Percentiles rank a stretch among this genome's conserved stretches.
phyloP scores from a whole-genome alignment of 2,797 vertebrate species.

The Mormyrops boulengeri region DNA sequence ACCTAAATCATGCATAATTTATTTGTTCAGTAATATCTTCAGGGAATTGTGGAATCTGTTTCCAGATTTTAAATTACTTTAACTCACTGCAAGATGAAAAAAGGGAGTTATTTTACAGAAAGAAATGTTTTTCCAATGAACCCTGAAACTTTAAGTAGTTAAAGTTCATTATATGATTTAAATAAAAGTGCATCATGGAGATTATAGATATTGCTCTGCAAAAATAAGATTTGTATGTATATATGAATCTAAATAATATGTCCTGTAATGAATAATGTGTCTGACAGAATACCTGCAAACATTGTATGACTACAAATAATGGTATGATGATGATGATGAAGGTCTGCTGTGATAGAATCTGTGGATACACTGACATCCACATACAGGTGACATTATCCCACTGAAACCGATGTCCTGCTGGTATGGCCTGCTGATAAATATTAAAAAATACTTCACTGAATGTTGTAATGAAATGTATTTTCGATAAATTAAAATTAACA shows the following conservation, averaged over 20 bases:
- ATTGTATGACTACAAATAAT: neutral
- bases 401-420: neutral
- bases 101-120: neutral
- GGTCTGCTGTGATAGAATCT: neutral
- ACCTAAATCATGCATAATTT: neutral
- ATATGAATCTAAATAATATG: neutral
- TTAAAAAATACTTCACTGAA: neutral
- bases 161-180: neutral
- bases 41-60: conserved; percentile 8
- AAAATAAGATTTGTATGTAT: neutral
- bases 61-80: neutral
- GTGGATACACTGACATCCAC: neutral
- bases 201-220: neutral
- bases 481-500: neutral
- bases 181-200: neutral
- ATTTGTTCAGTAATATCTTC: neutral
- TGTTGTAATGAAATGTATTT: neutral
- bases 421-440: neutral
- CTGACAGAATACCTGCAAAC: neutral
- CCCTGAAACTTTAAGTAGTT: neutral
- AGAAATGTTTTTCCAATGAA: neutral
- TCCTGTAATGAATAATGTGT: neutral
- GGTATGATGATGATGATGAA: neutral
- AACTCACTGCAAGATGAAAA: neutral
- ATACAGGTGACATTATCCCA: no score